phyloP scores from a whole-genome alignment of 2,888 invertebrate species.

The Lapara coniferarum region DNA sequence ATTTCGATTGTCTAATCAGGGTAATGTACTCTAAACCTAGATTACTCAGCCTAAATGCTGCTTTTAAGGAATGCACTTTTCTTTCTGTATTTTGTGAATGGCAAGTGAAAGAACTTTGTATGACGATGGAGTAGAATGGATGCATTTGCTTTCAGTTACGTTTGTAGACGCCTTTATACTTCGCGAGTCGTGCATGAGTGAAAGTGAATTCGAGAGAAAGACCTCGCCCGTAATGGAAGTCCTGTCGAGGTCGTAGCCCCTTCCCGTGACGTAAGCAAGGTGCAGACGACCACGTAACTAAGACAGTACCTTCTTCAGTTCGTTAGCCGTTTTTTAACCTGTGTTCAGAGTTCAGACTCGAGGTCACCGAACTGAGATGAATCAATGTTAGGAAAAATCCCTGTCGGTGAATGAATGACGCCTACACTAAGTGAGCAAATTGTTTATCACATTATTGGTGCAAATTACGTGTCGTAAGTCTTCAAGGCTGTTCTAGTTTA shows the following conservation, averaged over 20 bases:
- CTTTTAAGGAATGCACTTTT: too few species aligned
- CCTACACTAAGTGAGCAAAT: slow-evolving; percentile 41
- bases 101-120: too few species aligned
- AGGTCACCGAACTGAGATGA: slow-evolving; percentile 25
- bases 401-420: slow-evolving; percentile 38
- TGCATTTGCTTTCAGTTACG: neutral
- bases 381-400: slow-evolving; percentile 32
- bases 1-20: too few species aligned
- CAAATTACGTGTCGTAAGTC: slow-evolving; percentile 25
- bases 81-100: too few species aligned
- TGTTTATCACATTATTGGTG: slow-evolving; percentile 38
- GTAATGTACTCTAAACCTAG: too few species aligned
- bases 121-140: too few species aligned
- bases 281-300: slow-evolving; percentile 33
- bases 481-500: slow-evolving; percentile 34
- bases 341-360: slow-evolving; percentile 23
- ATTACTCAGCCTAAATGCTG: too few species aligned
- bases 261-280: slow-evolving; percentile 43
- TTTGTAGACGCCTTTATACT: slow-evolving; percentile 5
- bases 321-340: slow-evolving; percentile 41
- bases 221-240: slow-evolving; percentile 30
- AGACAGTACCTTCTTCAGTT: slow-evolving; percentile 35
- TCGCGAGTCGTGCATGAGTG: slow-evolving; percentile 28
- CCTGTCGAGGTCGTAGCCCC: slow-evolving; percentile 43
- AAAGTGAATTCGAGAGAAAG: slow-evolving; percentile 30